Conservation (phyloP, 92 coral and sea anemone species). For the Ricordea florida region DNA sequence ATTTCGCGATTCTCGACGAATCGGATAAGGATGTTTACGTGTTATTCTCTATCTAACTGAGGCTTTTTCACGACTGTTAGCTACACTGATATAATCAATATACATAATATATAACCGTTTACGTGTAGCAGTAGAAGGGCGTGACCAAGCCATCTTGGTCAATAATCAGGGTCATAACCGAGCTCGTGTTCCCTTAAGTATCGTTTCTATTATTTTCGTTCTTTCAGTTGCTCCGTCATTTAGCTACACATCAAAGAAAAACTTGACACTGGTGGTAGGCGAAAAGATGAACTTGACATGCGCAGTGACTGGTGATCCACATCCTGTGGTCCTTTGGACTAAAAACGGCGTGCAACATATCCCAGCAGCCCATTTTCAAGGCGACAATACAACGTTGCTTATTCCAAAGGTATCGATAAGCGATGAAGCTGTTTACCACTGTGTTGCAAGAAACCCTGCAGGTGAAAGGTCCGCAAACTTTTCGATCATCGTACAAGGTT, state of each 20-base stretch:
- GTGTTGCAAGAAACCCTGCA: background rate
- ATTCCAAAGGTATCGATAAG: background rate
- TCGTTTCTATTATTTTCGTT: too few relatives aligned
- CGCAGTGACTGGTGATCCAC: slow-evolving; percentile 18
- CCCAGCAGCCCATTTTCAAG: background rate
- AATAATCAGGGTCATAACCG: too few relatives aligned
- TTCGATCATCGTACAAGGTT: background rate
- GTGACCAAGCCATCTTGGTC: too few relatives aligned
- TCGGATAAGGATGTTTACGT: too few relatives aligned
- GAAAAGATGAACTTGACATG: background rate
- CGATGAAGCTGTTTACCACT: slow-evolving; percentile 15
- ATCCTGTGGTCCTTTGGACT: slow-evolving; percentile 16
- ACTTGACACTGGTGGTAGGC: background rate
- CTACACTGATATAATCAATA: too few relatives aligned
- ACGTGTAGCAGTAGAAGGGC: too few relatives aligned
- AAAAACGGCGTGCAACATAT: slow-evolving; percentile 20
- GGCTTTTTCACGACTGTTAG: too few relatives aligned
- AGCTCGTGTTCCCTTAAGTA: too few relatives aligned
- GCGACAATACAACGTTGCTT: slow-evolving; percentile 6
- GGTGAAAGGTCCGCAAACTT: slow-evolving; percentile 2
- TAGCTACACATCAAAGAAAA: background rate
- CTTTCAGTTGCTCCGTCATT: background rate
- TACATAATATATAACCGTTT: too few relatives aligned
- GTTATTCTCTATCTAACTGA: too few relatives aligned
- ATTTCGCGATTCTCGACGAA: too few relatives aligned